Evolutionary conservation across 2,113 vertebrate genomes (phyloP), one percentile per base, ranked within the genome.

Genomic region (Natator depressus): DNA sequence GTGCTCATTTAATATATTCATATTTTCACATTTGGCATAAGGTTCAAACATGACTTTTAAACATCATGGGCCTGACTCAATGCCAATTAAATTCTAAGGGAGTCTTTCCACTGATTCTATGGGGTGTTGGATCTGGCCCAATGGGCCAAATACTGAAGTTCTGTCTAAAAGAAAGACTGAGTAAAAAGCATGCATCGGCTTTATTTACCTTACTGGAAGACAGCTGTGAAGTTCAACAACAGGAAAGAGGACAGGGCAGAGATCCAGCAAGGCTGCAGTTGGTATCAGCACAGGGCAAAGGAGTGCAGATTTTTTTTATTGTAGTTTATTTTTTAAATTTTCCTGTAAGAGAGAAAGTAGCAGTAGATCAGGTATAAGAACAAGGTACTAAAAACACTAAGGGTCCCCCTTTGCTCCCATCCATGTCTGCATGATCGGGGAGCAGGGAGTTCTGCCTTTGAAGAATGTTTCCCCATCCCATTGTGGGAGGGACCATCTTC

Each of bases 381-480:
- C 20, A 69, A 85, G 38, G 20, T 38, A 75, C 82, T 51, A 24
- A 87, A 1, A 80, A 2, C 6, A 38, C 10, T 25, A 54, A 0
- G 3, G 87, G 13, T 16, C 12, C 20, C 35, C 27, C 10, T 59
- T 59, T n/a, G 5, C 57, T 12, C 2, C 14, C 10, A 42, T 13
- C 0, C 0, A 7, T 10, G 16, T n/a, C 24, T 82, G 1, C 50
- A 88, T 2, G 1, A 20, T 12, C 38, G 47, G 88, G 5, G 51
- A 69, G 79, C 19, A 7, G 7, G 4, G 65, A 69, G 27, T 84
- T 93, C 54, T 82, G 24, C 16, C 31, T 51, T 76, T 42, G 29
- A 1, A 2, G 57, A 84, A 35, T 55, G 31, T 35, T 25, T 86
- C 46, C 20, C 24, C 49, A 35, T 57, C n/a, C 3, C 12, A 82